Percentiles rank a stretch among this genome's conserved stretches.
These are phyloP conservation scores for Akabosia matsudoensis DNA, from an alignment of 1,140 invertebrate species.

Conservation along the genomic window DNA sequence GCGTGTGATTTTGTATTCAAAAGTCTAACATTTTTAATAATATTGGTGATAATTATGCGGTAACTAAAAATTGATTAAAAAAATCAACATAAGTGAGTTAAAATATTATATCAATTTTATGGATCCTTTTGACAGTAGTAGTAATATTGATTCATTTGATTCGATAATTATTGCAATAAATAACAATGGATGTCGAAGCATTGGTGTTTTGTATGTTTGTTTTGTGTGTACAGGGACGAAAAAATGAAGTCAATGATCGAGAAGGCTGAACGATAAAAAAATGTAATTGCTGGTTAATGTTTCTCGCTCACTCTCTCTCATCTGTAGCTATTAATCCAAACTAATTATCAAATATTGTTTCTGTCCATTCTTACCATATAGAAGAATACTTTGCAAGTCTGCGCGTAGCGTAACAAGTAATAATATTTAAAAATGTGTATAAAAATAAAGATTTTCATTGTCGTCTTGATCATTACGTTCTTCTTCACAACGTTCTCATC, in stretches of 20 bases:
- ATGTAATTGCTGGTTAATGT: too few relatives aligned
- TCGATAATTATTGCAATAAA: not conserved
- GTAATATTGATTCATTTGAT: too few relatives aligned
- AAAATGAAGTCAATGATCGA: too few relatives aligned
- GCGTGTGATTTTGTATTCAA: not conserved
- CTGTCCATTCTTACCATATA: not conserved
- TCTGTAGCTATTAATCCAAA: not conserved
- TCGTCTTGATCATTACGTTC: not conserved
- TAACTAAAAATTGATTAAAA: not conserved
- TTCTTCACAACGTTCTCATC: not conserved
- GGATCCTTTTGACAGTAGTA: not conserved
- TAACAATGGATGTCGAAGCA: too few relatives aligned
- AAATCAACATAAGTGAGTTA: not conserved
- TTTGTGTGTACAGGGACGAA: too few relatives aligned
- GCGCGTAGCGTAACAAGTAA: slow-evolving; percentile 6
- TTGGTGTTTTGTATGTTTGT: too few relatives aligned
- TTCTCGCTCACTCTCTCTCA: too few relatives aligned
- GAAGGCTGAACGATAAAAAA: too few relatives aligned
- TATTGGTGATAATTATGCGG: not conserved
- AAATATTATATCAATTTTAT: not conserved
- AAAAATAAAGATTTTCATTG: slow-evolving; percentile 21
- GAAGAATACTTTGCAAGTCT: not conserved
- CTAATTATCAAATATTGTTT: not conserved
- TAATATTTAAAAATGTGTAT: slow-evolving; percentile 1
- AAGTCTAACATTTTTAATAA: not conserved